phyloP scores from a whole-genome alignment of 1,140 invertebrate genomes.

The Teleogryllus occipitalis region DNA sequence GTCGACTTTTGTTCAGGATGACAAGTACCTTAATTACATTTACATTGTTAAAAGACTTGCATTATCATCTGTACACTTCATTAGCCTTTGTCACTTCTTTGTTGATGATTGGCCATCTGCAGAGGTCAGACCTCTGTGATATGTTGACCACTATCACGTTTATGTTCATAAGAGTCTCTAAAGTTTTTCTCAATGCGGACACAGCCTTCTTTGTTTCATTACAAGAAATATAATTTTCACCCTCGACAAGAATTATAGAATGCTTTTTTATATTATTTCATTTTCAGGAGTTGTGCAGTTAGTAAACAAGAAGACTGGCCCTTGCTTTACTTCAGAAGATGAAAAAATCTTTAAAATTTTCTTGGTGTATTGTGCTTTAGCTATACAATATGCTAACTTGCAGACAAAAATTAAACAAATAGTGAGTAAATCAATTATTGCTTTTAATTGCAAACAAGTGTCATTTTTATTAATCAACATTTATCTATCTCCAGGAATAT shows the following conservation, averaged over 20 bases:
- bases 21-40: too few species aligned
- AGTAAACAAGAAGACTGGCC: constrained; percentile 41
- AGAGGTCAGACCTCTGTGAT: too few species aligned
- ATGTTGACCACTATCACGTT: too few species aligned
- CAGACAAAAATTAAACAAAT: constrained; percentile 37
- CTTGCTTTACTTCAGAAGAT: constrained; percentile 40
- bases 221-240: too few species aligned
- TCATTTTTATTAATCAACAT: not conserved
- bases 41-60: too few species aligned
- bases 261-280: not conserved
- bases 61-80: too few species aligned
- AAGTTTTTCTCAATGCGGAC: too few species aligned
- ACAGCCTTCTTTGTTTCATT: too few species aligned
- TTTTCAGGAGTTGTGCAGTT: constrained; percentile 43
- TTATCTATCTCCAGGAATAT: not conserved
- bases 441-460: not conserved
- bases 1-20: too few species aligned
- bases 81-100: too few species aligned
- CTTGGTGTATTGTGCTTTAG: constrained; percentile 40
- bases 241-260: not conserved
- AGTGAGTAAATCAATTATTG: constrained; percentile 25
- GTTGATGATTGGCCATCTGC: too few species aligned
- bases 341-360: constrained; percentile 42
- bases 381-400: constrained; percentile 41
- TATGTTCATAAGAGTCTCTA: too few species aligned